Percentiles rank a stretch among this genome's conserved stretches.
Evolutionary conservation across 2,113 vertebrate species (phyloP).

Genomic region (Stegastes partitus): DNA sequence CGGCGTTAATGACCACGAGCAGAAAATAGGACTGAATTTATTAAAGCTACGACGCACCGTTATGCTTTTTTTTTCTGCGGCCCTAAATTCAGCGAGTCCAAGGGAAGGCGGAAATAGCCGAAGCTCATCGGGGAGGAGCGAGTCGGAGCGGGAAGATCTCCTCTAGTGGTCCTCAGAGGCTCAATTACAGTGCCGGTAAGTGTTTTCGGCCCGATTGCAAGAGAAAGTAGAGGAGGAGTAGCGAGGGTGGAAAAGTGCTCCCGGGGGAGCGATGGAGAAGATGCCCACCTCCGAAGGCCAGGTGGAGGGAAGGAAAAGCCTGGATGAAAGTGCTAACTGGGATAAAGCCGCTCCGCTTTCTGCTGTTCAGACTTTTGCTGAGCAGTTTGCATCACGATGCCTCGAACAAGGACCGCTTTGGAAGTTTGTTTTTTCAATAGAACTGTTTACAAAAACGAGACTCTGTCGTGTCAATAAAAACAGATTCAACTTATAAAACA

Average conservation of each 20-base stretch:
- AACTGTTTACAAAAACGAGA: too few species aligned
- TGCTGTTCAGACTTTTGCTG: neutral
- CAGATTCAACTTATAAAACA: too few species aligned
- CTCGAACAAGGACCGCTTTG: neutral
- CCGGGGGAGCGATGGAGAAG: constrained; percentile 39
- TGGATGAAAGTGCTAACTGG: constrained; percentile 35
- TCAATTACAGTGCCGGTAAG: constrained; percentile 70
- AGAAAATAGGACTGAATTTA: constrained; percentile 16
- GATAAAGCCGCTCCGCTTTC: neutral
- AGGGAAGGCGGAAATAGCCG: neutral
- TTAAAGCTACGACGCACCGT: neutral
- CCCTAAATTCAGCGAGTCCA: neutral
- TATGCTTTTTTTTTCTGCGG: neutral
- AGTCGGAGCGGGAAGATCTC: constrained; percentile 43
- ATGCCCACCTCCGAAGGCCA: constrained; percentile 49
- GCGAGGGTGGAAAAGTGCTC: constrained; percentile 55
- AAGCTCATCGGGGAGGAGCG: constrained; percentile 28
- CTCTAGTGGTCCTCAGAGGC: constrained; percentile 64
- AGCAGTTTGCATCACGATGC: constrained; percentile 26
- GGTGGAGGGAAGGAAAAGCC: constrained; percentile 32
- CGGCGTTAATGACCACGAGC: neutral
- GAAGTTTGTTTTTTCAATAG: too few species aligned
- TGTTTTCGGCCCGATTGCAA: constrained; percentile 50
- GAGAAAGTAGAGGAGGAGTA: constrained; percentile 37
- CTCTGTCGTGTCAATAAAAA: too few species aligned